Percentiles rank a stretch among this genome's conserved stretches.
Conservation (phyloP, 2,888 invertebrate species). For the Nematopogon swammerdamellus region DNA sequence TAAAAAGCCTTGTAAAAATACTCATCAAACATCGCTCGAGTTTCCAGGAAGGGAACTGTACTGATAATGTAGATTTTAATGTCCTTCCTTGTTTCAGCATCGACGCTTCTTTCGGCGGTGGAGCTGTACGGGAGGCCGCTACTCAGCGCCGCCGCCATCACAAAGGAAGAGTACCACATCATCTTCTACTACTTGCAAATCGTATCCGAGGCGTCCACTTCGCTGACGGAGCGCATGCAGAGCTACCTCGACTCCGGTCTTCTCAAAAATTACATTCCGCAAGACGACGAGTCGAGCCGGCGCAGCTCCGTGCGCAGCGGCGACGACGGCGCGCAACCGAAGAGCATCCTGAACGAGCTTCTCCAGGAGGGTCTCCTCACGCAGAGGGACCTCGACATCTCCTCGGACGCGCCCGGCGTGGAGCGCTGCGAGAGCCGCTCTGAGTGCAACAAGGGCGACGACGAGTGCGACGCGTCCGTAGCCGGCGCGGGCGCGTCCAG, state of each 20-base stretch:
- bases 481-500: constrained; percentile 27
- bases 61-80: background rate
- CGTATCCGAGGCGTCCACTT: constrained; percentile 46
- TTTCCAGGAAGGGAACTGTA: background rate
- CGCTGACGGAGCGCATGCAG: constrained; percentile 44
- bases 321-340: constrained; percentile 25
- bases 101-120: constrained; percentile 57
- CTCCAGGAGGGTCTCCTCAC: constrained; percentile 45
- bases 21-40: background rate
- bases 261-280: constrained; percentile 21
- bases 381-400: constrained; percentile 42
- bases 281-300: constrained; percentile 19
- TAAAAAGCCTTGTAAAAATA: background rate
- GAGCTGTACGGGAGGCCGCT: constrained; percentile 64
- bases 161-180: constrained; percentile 50
- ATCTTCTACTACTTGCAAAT: constrained; percentile 52
- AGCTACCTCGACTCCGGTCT: constrained; percentile 51
- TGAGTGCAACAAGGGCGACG: constrained; percentile 30
- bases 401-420: constrained; percentile 32
- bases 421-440: constrained; percentile 29
- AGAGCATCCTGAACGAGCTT: constrained; percentile 41
- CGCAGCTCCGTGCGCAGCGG: constrained; percentile 16
- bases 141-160: constrained; percentile 44
- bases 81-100: constrained; percentile 40
- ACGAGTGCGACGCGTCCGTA: constrained; percentile 26